Evolutionary conservation across 2,888 invertebrate species (phyloP).

Genomic region (Acanthoscelides obtectus): DNA sequence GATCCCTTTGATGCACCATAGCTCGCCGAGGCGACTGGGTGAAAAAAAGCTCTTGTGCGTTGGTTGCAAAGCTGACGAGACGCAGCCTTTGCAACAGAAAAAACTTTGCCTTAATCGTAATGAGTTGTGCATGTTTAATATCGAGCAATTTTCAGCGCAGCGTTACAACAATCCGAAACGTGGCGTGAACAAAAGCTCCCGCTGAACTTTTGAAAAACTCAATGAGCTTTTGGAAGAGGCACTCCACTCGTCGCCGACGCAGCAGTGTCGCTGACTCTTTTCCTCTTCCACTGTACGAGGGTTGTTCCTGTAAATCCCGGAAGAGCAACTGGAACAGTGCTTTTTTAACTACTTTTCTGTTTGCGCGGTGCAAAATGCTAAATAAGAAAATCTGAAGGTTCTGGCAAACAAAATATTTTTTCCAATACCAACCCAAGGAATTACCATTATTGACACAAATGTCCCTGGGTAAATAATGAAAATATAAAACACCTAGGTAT

Average conservation of each 20-base stretch:
- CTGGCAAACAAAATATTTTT: too few relatives aligned
- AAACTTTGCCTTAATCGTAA: constrained; percentile 21
- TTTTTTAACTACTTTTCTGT: too few relatives aligned
- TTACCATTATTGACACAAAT: too few relatives aligned
- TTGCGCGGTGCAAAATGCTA: too few relatives aligned
- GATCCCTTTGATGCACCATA: too few relatives aligned
- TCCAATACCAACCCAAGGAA: too few relatives aligned
- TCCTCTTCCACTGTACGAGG: background rate
- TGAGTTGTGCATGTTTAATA: constrained; percentile 32
- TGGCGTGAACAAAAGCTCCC: constrained; percentile 37
- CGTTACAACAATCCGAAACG: constrained; percentile 29
- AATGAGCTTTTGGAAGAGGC: background rate
- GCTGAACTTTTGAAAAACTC: constrained; percentile 31
- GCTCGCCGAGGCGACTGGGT: too few relatives aligned
- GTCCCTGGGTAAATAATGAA: too few relatives aligned
- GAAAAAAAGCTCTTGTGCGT: too few relatives aligned
- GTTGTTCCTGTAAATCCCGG: background rate
- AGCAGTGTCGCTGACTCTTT: background rate
- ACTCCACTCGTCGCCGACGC: background rate
- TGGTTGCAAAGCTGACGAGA: background rate
- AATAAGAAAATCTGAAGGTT: too few relatives aligned
- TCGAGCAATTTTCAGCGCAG: constrained; percentile 28
- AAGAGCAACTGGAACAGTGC: too few relatives aligned
- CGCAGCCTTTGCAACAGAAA: background rate
- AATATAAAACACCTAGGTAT: too few relatives aligned